Percentiles rank a stretch among this genome's conserved stretches.
These are phyloP conservation scores for Ochotona curzoniae DNA, from an alignment of 2,113 vertebrate species.

Conservation along the genomic window DNA sequence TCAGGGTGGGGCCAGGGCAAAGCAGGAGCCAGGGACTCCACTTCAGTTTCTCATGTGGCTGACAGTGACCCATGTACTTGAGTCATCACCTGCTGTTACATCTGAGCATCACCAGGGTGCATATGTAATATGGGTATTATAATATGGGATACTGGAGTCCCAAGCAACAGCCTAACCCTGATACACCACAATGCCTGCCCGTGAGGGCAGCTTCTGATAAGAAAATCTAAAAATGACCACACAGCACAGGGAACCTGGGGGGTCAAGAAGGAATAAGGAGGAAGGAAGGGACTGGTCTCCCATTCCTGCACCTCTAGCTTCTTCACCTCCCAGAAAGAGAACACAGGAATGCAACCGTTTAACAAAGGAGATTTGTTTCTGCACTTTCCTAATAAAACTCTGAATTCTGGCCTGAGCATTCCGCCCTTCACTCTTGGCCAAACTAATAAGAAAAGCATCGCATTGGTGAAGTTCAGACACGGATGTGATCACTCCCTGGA, in stretches of 20 bases:
- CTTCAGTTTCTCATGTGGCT: no score
- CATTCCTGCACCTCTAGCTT: not conserved
- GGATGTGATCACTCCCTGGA: constrained; percentile 55
- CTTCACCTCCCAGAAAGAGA: not conserved
- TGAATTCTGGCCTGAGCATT: not conserved
- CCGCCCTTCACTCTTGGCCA: not conserved
- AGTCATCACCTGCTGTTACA: no score
- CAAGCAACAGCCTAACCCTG: not conserved
- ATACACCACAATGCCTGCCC: no score
- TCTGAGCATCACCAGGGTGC: no score
- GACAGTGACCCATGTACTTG: no score
- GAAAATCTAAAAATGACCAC: not conserved
- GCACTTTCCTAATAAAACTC: constrained; percentile 46
- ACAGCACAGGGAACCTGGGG: not conserved
- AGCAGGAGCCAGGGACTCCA: no score
- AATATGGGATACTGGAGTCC: not conserved
- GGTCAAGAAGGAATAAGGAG: not conserved
- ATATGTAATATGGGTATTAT: no score
- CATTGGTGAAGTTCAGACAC: not conserved
- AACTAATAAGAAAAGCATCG: constrained; percentile 20
- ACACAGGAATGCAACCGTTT: not conserved
- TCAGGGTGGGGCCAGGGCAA: no score
- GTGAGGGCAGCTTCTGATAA: not conserved
- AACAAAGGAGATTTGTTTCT: not conserved
- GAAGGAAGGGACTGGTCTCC: not conserved